Evolutionary conservation across 2,888 invertebrate species (phyloP).

Genomic region (Chromoteleia sp.): DNA sequence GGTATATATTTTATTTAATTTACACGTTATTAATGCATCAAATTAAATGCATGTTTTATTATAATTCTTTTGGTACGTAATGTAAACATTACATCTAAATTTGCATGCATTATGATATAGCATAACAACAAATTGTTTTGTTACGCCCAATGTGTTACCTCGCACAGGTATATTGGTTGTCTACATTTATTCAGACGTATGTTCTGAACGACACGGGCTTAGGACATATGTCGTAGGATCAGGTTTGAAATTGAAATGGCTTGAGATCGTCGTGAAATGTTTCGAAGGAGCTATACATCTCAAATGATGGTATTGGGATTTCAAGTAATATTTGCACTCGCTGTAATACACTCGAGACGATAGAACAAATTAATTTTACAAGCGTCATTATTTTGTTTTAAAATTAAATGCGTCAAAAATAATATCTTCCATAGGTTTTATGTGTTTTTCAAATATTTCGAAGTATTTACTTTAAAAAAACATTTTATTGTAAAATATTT

Average conservation of each 20-base stretch:
- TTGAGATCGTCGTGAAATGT: constrained; percentile 16
- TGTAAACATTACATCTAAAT: no score
- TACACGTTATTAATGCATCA: no score
- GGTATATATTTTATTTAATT: no score
- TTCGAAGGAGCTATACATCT: constrained; percentile 14
- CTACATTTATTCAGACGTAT: constrained; percentile 30
- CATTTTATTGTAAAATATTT: no score
- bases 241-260: constrained; percentile 40
- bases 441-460: no score
- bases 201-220: constrained; percentile 20
- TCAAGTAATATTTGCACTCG: constrained; percentile 6
- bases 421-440: no score
- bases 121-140: not conserved
- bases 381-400: no score
- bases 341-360: not conserved
- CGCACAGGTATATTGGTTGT: not conserved
- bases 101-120: no score
- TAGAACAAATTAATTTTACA: not conserved
- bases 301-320: constrained; percentile 21
- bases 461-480: no score
- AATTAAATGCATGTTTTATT: no score
- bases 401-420: no score
- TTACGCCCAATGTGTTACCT: not conserved
- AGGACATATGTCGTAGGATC: constrained; percentile 27
- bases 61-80: no score